These are phyloP conservation scores for Sebastes glaucus DNA, from an alignment of 2,797 vertebrate genomes.

Conservation along the genomic window DNA sequence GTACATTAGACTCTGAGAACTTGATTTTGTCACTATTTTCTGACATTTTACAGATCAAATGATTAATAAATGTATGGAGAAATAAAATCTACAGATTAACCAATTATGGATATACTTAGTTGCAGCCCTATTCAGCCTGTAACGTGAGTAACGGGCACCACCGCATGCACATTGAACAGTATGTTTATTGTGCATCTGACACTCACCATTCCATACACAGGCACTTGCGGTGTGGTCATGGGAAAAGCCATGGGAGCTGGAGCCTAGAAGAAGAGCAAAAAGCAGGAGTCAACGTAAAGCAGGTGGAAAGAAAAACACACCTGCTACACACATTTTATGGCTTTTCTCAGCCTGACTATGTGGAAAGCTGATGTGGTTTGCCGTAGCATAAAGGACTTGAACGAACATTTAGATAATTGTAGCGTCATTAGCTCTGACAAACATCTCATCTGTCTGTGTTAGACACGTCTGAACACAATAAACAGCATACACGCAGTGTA, in stretches of 20 bases:
- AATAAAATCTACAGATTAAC: too few relatives aligned
- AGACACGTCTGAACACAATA: background rate
- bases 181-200: accelerated
- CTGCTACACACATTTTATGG: background rate
- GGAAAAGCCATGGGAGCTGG: conserved; percentile 88
- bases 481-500: background rate
- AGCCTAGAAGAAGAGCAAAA: conserved; percentile 72
- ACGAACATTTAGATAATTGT: background rate
- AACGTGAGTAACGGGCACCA: too few relatives aligned
- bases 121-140: background rate
- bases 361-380: background rate
- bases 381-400: background rate
- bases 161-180: background rate
- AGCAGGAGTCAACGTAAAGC: background rate
- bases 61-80: too few relatives aligned
- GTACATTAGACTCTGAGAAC: too few relatives aligned
- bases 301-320: background rate
- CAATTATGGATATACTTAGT: too few relatives aligned
- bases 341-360: too few relatives aligned
- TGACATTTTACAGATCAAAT: too few relatives aligned
- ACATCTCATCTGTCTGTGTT: background rate
- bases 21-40: too few relatives aligned
- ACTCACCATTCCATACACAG: conserved; percentile 94
- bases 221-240: conserved; percentile 92
- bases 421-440: background rate